A percentile compares a stretch with the other conserved stretches of the same genome.
Conservation (phyloP, 2,888 invertebrate species). For the Tenthredo notha region DNA sequence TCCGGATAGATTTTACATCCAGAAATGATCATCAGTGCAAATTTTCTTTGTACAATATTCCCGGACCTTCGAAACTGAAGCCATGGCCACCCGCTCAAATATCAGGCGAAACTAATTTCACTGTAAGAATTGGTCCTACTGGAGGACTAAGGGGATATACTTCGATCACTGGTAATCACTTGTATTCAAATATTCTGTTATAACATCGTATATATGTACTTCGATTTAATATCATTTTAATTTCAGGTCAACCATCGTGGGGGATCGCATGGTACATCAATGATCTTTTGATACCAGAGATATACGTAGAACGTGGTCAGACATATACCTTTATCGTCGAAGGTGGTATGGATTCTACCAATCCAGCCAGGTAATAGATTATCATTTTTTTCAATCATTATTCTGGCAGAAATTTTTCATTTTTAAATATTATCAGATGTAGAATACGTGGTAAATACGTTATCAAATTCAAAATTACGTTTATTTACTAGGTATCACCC, state of each 20-base stretch:
- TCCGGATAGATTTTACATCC: slow-evolving; percentile 88
- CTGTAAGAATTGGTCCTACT: slow-evolving; percentile 91
- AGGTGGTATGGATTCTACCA: slow-evolving; percentile 89
- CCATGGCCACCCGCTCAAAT: slow-evolving; percentile 87
- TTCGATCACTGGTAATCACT: slow-evolving; percentile 84
- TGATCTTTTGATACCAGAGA: slow-evolving; percentile 92
- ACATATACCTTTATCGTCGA: slow-evolving; percentile 93
- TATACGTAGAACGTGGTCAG: slow-evolving; percentile 92
- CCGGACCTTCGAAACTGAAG: slow-evolving; percentile 81
- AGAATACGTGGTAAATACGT: too few relatives aligned
- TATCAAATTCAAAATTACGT: too few relatives aligned
- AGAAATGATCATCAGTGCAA: slow-evolving; percentile 87
- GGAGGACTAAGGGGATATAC: slow-evolving; percentile 91
- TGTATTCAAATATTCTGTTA: not conserved
- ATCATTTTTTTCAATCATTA: not conserved
- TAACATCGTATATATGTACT: not conserved
- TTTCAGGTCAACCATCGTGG: slow-evolving; percentile 87
- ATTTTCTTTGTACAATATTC: slow-evolving; percentile 83
- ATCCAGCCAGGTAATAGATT: slow-evolving; percentile 84
- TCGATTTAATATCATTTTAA: not conserved
- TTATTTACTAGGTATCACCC: slow-evolving; percentile 87
- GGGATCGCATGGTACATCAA: slow-evolving; percentile 97
- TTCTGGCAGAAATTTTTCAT: too few relatives aligned
- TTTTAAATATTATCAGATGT: too few relatives aligned
- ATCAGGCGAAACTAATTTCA: slow-evolving; percentile 83